These are phyloP conservation scores for Laticauda laticaudata DNA, from an alignment of 2,113 vertebrate species.

Conservation along the genomic window DNA sequence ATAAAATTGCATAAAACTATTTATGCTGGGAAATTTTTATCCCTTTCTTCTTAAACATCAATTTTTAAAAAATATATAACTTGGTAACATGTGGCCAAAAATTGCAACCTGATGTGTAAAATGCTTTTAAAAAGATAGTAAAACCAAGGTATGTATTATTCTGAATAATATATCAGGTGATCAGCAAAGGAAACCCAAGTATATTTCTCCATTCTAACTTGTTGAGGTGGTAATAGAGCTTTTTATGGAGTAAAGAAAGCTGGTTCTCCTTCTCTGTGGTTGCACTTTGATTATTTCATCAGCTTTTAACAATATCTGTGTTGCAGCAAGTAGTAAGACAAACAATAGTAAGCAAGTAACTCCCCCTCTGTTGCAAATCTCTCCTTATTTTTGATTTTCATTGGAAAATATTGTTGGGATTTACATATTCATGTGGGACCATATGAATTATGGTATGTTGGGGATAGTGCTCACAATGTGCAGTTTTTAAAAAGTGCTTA, in stretches of 20 bases:
- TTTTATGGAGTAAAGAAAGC: background rate
- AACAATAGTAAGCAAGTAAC: background rate
- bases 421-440: background rate
- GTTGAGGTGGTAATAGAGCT: background rate
- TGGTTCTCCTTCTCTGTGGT: background rate
- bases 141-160: background rate
- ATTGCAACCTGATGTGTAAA: background rate
- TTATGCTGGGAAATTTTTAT: background rate
- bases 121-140: background rate
- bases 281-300: background rate
- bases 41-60: fast-evolving
- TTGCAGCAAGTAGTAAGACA: background rate
- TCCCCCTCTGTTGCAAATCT: background rate
- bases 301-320: background rate
- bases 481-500: background rate
- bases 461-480: background rate
- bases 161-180: background rate
- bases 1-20: background rate
- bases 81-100: background rate
- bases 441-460: background rate
- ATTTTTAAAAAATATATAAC: background rate
- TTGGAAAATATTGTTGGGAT: background rate
- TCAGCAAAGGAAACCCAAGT: background rate
- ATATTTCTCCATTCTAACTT: background rate
- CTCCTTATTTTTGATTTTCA: background rate